Base-by-base conservation (phyloP, 2,888 invertebrate species). In the Branchellion lobata region DNA sequence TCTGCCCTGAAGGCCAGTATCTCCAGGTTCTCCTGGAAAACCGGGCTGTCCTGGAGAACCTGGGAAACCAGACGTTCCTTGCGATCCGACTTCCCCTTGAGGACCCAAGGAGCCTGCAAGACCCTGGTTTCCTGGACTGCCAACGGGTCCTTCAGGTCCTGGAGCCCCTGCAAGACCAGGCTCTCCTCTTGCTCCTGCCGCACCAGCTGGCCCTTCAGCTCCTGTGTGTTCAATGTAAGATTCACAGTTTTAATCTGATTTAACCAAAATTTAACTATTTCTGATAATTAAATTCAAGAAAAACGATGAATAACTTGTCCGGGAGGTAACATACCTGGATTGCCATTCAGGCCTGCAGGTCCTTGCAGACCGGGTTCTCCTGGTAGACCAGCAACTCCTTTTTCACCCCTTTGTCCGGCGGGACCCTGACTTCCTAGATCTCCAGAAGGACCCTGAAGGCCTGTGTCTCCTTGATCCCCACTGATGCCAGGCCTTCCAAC, bases 371-470 rank as follows among this genome's bases (percentile, higher is more conserved):
- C 76, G n/a, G 69, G 47, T n/a, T 34, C 40, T n/a, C 81, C 81
- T 53, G 51, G 74, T 18, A 27, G 40, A 29, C 80, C 80, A 68
- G 27, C 14, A 34, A 18, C 21, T 61, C 81, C 81, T 5, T 40
- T 78, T 71, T 21, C 77, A 3, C 81, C 81, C 0, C 29, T 34
- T 14, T 18, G 31, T 11, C 81, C 81, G 1, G 75, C 80, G n/a
- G 51, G 57, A 57, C 81, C 81, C 36, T 47, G 24, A 1, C 14
- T n/a, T 27, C 81, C 81, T 1, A 27, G 24, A 29, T 14, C 18
- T 5, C 76, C 76, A 8, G 27, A 33, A 33, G 73, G 36, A 14
- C 73, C 73, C n/a, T 34, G 29, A 27, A 18, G n/a, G 3, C 61
- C 61, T 57, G 21, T 24, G 24, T 57, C 61, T 57, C 61, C 61